These are phyloP conservation scores for Cataglyphis hispanica DNA, from an alignment of 1,140 invertebrate genomes.

Conservation along the genomic window DNA sequence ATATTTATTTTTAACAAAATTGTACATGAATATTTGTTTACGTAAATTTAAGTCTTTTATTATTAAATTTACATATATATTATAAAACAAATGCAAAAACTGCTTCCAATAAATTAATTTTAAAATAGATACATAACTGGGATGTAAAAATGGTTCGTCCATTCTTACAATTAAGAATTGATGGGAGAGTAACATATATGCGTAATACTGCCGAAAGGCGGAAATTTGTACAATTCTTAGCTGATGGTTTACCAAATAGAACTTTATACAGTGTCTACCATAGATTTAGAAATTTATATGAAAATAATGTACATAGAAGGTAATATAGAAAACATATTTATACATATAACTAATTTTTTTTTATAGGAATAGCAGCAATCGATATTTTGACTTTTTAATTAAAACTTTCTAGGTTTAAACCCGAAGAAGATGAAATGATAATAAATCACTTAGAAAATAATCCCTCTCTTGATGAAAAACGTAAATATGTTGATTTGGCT, in stretches of 20 bases:
- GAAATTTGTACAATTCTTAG: slow-evolving; percentile 81
- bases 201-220: slow-evolving; percentile 65
- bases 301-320: slow-evolving; percentile 69
- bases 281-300: slow-evolving; percentile 77
- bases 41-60: neutral
- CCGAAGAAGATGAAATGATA: slow-evolving; percentile 78
- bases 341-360: neutral
- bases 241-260: slow-evolving; percentile 76
- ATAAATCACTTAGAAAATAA: slow-evolving; percentile 73
- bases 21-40: neutral
- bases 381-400: neutral
- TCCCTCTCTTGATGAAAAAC: slow-evolving; percentile 59
- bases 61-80: neutral
- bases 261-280: slow-evolving; percentile 80
- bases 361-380: too few relatives aligned
- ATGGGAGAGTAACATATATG: slow-evolving; percentile 41
- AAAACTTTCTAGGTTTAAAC: slow-evolving; percentile 51
- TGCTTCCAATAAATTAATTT: slow-evolving; percentile 11
- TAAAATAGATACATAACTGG: slow-evolving; percentile 77
- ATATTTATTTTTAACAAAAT: too few relatives aligned
- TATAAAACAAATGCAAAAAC: neutral
- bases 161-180: slow-evolving; percentile 72
- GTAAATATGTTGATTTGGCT: slow-evolving; percentile 77
- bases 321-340: slow-evolving; percentile 59
- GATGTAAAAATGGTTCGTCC: slow-evolving; percentile 55